phyloP scores from a whole-genome alignment of 1,140 invertebrate genomes.

The Trachelipus rathkii region DNA sequence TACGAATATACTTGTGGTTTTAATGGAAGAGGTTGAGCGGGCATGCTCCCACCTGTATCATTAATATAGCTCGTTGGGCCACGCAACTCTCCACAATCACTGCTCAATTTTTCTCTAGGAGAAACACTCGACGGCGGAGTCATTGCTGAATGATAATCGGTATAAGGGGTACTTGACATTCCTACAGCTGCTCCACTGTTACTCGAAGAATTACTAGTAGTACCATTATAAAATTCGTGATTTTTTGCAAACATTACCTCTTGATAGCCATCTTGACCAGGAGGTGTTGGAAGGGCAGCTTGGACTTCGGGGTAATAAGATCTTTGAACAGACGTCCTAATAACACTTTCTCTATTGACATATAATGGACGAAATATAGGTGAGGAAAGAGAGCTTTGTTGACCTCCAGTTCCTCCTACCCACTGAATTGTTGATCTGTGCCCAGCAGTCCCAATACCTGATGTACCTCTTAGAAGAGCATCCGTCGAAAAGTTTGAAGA shows the following conservation, averaged over 20 bases:
- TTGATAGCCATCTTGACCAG: not conserved
- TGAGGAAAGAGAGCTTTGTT: not conserved
- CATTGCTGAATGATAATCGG: not conserved
- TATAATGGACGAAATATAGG: not conserved
- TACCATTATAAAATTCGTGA: not conserved
- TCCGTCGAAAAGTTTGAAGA: not conserved
- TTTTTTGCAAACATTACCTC: not conserved
- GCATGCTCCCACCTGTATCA: not conserved
- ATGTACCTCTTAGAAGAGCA: not conserved
- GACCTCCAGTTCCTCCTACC: constrained; percentile 4
- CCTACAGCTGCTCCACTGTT: not conserved
- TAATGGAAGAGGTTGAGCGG: not conserved
- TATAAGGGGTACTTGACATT: not conserved
- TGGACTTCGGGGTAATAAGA: not conserved
- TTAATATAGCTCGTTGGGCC: not conserved
- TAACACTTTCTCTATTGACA: not conserved
- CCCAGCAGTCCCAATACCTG: not conserved
- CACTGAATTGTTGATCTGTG: constrained; percentile 5
- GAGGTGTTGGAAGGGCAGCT: constrained; percentile 4
- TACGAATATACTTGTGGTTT: not conserved
- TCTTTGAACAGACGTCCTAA: not conserved
- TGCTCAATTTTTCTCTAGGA: not conserved
- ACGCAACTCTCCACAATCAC: not conserved
- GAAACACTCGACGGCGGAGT: not conserved
- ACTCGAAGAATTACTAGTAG: not conserved